These are phyloP conservation scores for Cinclus mexicanus DNA, from an alignment of 2,113 vertebrate genomes.

Conservation along the genomic window DNA sequence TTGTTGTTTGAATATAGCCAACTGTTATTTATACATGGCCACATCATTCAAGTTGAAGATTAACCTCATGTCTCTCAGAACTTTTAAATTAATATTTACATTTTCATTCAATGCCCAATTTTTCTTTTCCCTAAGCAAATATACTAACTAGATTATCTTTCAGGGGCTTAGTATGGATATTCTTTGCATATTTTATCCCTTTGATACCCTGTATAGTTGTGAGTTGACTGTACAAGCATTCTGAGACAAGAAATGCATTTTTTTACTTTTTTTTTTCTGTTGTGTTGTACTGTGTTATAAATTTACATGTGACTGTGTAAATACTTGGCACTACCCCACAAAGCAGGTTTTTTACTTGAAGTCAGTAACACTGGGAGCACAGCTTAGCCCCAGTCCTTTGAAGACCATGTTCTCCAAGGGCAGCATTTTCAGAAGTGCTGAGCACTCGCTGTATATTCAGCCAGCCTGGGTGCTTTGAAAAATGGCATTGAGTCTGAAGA, in stretches of 20 bases:
- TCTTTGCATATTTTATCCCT: constrained; percentile 13
- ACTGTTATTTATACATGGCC: constrained; percentile 12
- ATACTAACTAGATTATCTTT: neutral
- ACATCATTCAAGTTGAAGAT: constrained; percentile 38
- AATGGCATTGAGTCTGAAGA: neutral
- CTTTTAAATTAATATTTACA: constrained; percentile 41
- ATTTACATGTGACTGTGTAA: neutral
- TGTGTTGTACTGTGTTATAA: neutral
- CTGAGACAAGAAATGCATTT: neutral
- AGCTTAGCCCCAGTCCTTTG: neutral
- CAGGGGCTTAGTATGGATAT: neutral
- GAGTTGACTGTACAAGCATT: neutral
- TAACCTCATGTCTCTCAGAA: constrained; percentile 31
- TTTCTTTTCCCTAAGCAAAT: constrained; percentile 23
- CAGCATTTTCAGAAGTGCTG: neutral
- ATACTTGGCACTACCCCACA: neutral
- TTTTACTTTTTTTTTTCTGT: neutral
- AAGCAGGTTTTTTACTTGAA: neutral
- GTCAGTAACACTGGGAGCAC: neutral
- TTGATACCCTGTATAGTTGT: neutral
- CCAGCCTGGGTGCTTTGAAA: neutral
- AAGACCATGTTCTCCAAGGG: neutral
- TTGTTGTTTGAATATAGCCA: constrained; percentile 39
- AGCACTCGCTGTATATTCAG: fast-evolving
- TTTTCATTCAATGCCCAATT: neutral